Percentiles rank a stretch among this genome's conserved stretches.
phyloP scores from a whole-genome alignment of 1,140 invertebrate genomes.

The Lepidurus packardi region DNA sequence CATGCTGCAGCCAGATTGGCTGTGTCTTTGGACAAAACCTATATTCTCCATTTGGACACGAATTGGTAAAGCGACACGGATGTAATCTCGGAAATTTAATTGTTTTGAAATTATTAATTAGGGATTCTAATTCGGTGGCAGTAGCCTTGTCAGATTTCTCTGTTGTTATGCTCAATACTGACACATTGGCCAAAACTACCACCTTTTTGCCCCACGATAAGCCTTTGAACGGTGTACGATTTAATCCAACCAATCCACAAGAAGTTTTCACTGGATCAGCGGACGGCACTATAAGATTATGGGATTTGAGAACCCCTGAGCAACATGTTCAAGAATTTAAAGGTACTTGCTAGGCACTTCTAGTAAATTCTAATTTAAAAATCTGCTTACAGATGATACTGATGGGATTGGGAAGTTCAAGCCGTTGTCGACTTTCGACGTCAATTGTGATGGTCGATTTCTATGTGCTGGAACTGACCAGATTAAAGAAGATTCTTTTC shows the following conservation, averaged over 20 bases:
- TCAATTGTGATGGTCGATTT: slow-evolving; percentile 63
- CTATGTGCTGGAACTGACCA: slow-evolving; percentile 71
- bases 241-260: slow-evolving; percentile 54
- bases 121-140: slow-evolving; percentile 24
- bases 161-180: slow-evolving; percentile 30
- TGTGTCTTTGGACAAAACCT: slow-evolving; percentile 31
- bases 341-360: slow-evolving; percentile 45
- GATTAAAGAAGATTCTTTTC: slow-evolving; percentile 61
- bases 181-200: slow-evolving; percentile 31
- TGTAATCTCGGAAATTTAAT: neutral
- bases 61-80: neutral
- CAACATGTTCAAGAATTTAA: slow-evolving; percentile 52
- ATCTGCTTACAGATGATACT: slow-evolving; percentile 45
- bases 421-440: slow-evolving; percentile 65
- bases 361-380: slow-evolving; percentile 38
- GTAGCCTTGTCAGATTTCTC: slow-evolving; percentile 34
- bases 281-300: slow-evolving; percentile 57
- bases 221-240: slow-evolving; percentile 48
- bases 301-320: slow-evolving; percentile 56
- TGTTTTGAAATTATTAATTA: neutral
- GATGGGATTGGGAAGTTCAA: slow-evolving; percentile 44
- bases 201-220: slow-evolving; percentile 39
- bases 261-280: slow-evolving; percentile 55
- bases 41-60: slow-evolving; percentile 17
- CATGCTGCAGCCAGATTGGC: slow-evolving; percentile 36